Evolutionary conservation across 2,113 vertebrate genomes (phyloP), one percentile per base, ranked within the genome.

Genomic region (Pao palembangensis): DNA sequence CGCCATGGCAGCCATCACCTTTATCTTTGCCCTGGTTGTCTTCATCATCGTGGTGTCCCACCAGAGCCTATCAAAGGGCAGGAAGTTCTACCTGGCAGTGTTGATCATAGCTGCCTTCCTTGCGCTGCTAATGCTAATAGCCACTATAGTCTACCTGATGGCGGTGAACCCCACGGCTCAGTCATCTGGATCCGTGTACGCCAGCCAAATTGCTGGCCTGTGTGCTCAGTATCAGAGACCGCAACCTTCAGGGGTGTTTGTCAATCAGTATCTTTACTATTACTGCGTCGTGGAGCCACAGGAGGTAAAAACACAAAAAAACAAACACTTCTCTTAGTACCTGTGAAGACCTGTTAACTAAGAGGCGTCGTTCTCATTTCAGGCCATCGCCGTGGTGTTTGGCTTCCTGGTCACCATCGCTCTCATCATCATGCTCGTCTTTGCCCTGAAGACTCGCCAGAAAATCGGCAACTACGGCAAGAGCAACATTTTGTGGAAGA

Each of bases 271-370:
- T 71, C 87, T 96, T 14, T 96, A 96, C 84, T 93, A 94, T 81
- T 96, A 94, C 85, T 96, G 94, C 49, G 93, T 96, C 31, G 91
- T 96, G 76, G 94, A 96, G 65, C 93, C 94, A 0, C 94, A 96
- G 42, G 94, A 96, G 94, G 94, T 94, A 81, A 77, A 83, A 17
- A 18, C 15, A 0, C 11, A 0, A 13, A 0, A 1, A n/a, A n/a
- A n/a, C n/a, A n/a, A n/a, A 0, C 2, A 5, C 15, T 54, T 16
- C 8, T 4, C 8, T 13, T 8, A 6, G n/a, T 0, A 13, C 21
- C 7, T n/a, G 7, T 11, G 6, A n/a, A n/a, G n/a, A 0, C 6
- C 18, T 11, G 12, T 12, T 3, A 19, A 72, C 60, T 10, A 13
- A 0, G 1, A 47, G 17, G 44, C n/a, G 14, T 4, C 6, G 19